A percentile compares a stretch with the other conserved stretches of the same genome.
These are phyloP conservation scores for Oceanodroma tethys DNA, from an alignment of 2,113 vertebrate species.

Conservation along the genomic window DNA sequence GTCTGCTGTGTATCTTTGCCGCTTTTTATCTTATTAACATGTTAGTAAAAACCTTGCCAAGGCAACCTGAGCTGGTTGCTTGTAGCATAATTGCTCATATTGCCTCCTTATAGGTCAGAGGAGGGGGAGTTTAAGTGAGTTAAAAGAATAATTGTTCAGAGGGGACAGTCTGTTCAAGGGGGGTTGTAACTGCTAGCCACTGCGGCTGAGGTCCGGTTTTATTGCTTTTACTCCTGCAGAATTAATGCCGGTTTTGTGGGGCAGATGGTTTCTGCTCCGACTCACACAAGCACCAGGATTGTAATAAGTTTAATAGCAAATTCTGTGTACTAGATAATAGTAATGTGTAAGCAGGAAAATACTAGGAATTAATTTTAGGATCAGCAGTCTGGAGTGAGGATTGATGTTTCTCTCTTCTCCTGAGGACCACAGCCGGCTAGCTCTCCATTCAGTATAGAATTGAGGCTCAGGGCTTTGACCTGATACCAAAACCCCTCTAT, in stretches of 20 bases:
- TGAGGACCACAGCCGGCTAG: background rate
- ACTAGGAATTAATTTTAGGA: background rate
- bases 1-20: conserved; percentile 57
- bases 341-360: background rate
- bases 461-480: background rate
- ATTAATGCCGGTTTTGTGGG: background rate
- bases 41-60: conserved; percentile 60
- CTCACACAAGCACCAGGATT: background rate
- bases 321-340: background rate
- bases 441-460: background rate
- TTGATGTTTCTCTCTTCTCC: background rate
- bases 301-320: background rate
- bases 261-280: conserved; percentile 38
- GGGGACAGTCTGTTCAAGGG: conserved; percentile 34
- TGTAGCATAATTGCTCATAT: conserved; percentile 43
- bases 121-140: background rate
- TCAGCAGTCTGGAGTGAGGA: background rate
- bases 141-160: conserved; percentile 58
- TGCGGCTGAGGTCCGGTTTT: background rate
- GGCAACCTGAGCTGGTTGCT: conserved; percentile 59
- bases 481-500: background rate
- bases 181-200: background rate
- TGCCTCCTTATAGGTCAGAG: conserved; percentile 29
- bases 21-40: conserved; percentile 63
- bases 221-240: conserved; percentile 24